phyloP scores from a whole-genome alignment of 2,113 vertebrate genomes.

The Eublepharis macularius region DNA sequence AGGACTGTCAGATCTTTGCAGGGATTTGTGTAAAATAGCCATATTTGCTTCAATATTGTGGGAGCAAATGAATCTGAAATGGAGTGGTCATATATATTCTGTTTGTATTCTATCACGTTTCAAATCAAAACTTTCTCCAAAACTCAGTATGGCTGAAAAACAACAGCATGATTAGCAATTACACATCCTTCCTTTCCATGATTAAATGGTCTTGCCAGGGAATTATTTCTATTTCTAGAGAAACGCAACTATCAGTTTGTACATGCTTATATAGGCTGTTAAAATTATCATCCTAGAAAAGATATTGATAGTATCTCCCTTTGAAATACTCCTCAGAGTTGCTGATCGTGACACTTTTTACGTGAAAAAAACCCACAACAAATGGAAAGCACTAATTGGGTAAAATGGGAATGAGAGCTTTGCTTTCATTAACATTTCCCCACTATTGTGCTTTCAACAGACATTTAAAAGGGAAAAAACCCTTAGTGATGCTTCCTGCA shows the following conservation, averaged over 20 bases:
- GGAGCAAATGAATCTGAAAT: not conserved
- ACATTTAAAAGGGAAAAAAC: not conserved
- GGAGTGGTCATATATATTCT: not conserved
- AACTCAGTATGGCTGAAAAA: not conserved
- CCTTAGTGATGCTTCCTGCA: constrained; percentile 51
- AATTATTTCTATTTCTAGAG: constrained; percentile 56
- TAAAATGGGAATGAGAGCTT: constrained; percentile 52
- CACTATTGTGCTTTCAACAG: constrained; percentile 47
- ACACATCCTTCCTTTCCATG: constrained; percentile 10
- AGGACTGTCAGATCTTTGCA: not conserved
- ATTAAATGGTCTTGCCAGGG: constrained; percentile 46
- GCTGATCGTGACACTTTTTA: constrained; percentile 42
- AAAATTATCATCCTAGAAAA: constrained; percentile 43
- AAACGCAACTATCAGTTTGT: constrained; percentile 40
- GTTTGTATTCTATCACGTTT: not conserved
- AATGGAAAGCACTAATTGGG: constrained; percentile 24
- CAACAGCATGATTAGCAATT: constrained; percentile 22
- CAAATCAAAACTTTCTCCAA: constrained; percentile 8
- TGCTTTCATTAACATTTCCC: constrained; percentile 58
- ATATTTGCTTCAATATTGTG: not conserved
- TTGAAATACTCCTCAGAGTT: constrained; percentile 43
- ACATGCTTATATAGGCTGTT: constrained; percentile 55
- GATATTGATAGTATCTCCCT: constrained; percentile 12
- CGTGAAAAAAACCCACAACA: not conserved
- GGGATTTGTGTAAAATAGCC: not conserved